phyloP scores from a whole-genome alignment of 1,140 invertebrate genomes.

The Myzus persicae region DNA sequence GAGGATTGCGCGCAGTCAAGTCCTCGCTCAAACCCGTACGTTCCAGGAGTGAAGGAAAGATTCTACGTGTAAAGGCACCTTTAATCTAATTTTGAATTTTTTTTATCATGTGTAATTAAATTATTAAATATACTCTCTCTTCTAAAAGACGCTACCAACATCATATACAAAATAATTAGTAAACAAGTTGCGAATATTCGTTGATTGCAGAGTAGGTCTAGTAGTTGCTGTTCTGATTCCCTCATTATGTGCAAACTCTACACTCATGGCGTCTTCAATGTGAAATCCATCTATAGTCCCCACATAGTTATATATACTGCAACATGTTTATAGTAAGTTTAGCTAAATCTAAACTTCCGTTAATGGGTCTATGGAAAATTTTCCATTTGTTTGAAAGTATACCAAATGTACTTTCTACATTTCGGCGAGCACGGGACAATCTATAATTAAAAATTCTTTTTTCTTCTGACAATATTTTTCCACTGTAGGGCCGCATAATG shows the following conservation, averaged over 20 bases:
- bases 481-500: no score
- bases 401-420: conserved; percentile 20
- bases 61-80: neutral
- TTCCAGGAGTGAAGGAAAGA: neutral
- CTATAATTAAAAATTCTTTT: no score
- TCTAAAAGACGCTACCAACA: conserved; percentile 6
- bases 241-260: conserved; percentile 23
- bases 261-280: conserved; percentile 60
- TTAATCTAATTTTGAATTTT: no score
- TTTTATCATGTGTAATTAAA: conserved; percentile 12
- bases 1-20: neutral
- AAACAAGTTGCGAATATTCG: neutral
- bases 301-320: conserved; percentile 59
- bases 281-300: conserved; percentile 60
- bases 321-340: conserved; percentile 59
- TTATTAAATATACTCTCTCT: conserved; percentile 8
- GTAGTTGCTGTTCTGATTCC: conserved; percentile 9
- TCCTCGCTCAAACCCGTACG: neutral
- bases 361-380: conserved; percentile 60
- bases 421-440: neutral
- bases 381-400: conserved; percentile 54
- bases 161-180: conserved; percentile 54
- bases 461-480: no score
- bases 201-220: conserved; percentile 23
- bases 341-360: conserved; percentile 61